phyloP scores from a whole-genome alignment of 53 echinoderm and acorn worm species.

The Holothuria scabra region DNA sequence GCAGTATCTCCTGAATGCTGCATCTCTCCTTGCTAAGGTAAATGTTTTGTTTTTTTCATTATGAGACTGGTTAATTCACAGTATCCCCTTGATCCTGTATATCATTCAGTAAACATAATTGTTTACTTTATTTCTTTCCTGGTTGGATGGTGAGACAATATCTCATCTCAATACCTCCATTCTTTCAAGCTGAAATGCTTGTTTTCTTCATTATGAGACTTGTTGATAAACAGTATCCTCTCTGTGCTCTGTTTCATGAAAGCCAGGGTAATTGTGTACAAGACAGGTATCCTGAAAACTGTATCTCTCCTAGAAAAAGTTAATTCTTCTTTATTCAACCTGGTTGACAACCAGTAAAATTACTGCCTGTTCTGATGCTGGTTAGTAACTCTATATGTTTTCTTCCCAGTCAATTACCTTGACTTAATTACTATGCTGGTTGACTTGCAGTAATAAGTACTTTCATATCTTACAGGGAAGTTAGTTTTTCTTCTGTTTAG shows the following conservation, averaged over 20 bases:
- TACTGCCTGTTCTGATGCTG: too few species aligned
- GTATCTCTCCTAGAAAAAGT: slow-evolving; percentile 92
- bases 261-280: slow-evolving; percentile 70
- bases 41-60: background rate
- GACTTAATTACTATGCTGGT: slow-evolving; percentile 40
- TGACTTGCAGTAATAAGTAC: slow-evolving; percentile 96
- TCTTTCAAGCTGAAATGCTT: slow-evolving; percentile 79
- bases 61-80: slow-evolving; percentile 75
- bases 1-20: slow-evolving; percentile 95
- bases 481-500: too few species aligned
- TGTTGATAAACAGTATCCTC: slow-evolving; percentile 93
- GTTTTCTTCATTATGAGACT: background rate
- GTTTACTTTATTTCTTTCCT: too few species aligned
- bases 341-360: slow-evolving; percentile 83
- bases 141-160: slow-evolving; percentile 23
- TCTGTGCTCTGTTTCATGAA: slow-evolving; percentile 82
- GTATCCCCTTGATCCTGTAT: slow-evolving; percentile 87
- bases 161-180: slow-evolving; percentile 83
- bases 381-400: slow-evolving; percentile 73
- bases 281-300: slow-evolving; percentile 82
- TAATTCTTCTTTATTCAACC: background rate
- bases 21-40: slow-evolving; percentile 92
- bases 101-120: slow-evolving; percentile 80
- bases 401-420: slow-evolving; percentile 69
- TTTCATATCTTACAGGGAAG: slow-evolving; percentile 56